These are phyloP conservation scores for Buphagus erythrorhynchus DNA, from an alignment of 2,797 vertebrate species.

Conservation along the genomic window DNA sequence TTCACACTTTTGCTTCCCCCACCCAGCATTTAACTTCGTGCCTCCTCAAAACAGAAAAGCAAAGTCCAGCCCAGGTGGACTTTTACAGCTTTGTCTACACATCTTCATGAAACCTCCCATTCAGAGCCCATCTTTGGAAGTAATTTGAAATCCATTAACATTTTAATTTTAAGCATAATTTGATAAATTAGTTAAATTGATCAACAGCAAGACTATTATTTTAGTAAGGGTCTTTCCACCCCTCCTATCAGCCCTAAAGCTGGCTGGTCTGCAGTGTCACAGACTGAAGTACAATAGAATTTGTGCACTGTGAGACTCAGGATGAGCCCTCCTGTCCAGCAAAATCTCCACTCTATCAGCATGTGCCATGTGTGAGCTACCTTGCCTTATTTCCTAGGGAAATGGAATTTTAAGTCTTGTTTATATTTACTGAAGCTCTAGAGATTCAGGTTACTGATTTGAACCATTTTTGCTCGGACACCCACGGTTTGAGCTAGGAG, in stretches of 20 bases:
- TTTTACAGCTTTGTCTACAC: not conserved
- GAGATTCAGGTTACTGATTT: not conserved
- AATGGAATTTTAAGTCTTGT: not conserved
- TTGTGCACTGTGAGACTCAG: not conserved
- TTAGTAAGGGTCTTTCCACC: not conserved
- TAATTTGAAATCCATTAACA: not conserved
- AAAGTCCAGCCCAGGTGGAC: too few relatives aligned
- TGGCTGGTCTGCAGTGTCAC: not conserved
- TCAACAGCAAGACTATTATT: not conserved
- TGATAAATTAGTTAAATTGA: not conserved
- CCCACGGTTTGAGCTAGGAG: accelerated
- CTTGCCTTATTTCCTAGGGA: not conserved
- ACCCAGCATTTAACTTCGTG: not conserved
- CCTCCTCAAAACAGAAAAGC: not conserved
- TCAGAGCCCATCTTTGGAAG: not conserved
- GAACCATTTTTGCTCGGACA: not conserved
- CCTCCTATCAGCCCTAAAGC: not conserved
- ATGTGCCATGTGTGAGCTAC: accelerated
- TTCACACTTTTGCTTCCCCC: not conserved
- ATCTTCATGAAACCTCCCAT: not conserved
- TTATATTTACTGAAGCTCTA: not conserved
- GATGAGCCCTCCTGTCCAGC: not conserved
- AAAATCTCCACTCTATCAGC: not conserved
- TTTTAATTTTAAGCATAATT: not conserved
- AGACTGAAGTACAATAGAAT: not conserved